phyloP scores from a whole-genome alignment of 2,888 invertebrate genomes.

The Merodon equestris region DNA sequence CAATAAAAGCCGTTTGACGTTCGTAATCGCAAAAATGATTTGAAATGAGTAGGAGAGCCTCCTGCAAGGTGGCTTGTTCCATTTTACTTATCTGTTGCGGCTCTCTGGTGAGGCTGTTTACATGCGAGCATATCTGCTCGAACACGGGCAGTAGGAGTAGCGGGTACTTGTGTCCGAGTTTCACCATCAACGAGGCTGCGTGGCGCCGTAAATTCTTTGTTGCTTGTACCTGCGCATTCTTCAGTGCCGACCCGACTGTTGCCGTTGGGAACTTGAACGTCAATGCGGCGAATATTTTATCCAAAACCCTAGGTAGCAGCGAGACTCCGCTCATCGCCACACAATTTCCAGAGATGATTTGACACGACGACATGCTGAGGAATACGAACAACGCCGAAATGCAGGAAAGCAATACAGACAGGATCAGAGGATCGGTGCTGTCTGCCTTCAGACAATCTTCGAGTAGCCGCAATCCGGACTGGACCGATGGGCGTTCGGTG shows the following conservation, averaged over 20 bases:
- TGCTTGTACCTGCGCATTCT: conserved; percentile 84
- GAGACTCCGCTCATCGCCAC: conserved; percentile 84
- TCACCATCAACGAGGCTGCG: conserved; percentile 93
- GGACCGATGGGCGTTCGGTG: conserved; percentile 86
- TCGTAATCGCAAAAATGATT: conserved; percentile 93
- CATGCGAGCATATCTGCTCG: conserved; percentile 88
- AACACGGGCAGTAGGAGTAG: conserved; percentile 91
- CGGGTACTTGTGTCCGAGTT: conserved; percentile 93
- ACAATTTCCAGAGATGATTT: conserved; percentile 82
- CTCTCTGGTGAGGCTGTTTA: conserved; percentile 85
- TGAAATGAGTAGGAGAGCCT: conserved; percentile 89
- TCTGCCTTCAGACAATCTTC: conserved; percentile 88
- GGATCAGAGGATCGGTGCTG: conserved; percentile 88
- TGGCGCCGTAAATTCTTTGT: conserved; percentile 93
- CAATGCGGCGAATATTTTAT: conserved; percentile 92
- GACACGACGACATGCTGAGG: conserved; percentile 91
- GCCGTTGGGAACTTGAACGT: conserved; percentile 86
- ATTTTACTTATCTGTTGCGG: conserved; percentile 86
- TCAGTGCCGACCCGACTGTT: conserved; percentile 74
- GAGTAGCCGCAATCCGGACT: conserved; percentile 87
- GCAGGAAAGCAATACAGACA: conserved; percentile 92
- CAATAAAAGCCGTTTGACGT: conserved; percentile 82
- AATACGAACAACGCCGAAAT: conserved; percentile 95
- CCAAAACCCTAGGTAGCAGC: conserved; percentile 88
- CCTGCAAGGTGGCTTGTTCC: conserved; percentile 90